A percentile compares a stretch with the other conserved stretches of the same genome.
phyloP scores from a whole-genome alignment of 2,888 invertebrate genomes.

The Didymodactylos carnosus region DNA sequence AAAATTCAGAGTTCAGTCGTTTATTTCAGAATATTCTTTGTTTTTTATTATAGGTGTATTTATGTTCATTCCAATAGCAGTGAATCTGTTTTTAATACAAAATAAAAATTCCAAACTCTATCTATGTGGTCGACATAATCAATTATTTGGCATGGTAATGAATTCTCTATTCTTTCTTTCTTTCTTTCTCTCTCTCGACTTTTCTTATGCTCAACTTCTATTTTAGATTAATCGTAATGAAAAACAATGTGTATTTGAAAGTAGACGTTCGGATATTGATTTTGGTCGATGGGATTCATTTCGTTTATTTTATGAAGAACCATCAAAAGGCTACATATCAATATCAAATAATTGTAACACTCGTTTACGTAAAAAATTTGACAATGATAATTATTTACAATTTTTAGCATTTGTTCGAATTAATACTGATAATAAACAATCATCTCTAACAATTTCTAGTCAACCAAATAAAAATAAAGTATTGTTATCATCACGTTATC shows the following conservation, averaged over 20 bases:
- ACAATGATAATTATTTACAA: neutral
- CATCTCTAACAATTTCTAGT: neutral
- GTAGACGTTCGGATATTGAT: neutral
- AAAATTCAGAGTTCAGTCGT: too few relatives aligned
- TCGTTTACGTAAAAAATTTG: neutral
- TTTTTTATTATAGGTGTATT: neutral
- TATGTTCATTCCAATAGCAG: neutral
- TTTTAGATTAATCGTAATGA: neutral
- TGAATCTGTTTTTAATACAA: neutral
- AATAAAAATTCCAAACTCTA: neutral
- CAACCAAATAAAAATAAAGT: neutral
- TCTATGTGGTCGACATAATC: neutral
- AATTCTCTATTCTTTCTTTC: too few relatives aligned
- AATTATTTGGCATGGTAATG: neutral
- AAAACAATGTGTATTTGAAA: neutral
- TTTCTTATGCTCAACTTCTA: too few relatives aligned
- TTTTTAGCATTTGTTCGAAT: neutral
- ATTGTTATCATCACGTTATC: too few relatives aligned
- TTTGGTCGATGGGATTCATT: neutral
- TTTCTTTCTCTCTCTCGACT: too few relatives aligned
- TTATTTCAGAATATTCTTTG: too few relatives aligned
- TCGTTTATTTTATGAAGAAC: neutral
- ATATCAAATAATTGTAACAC: neutral
- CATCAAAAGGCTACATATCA: neutral
- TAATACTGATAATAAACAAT: neutral